Base-by-base conservation (phyloP, 2,797 vertebrate genomes). In the Kryptolebias ocellatus region DNA sequence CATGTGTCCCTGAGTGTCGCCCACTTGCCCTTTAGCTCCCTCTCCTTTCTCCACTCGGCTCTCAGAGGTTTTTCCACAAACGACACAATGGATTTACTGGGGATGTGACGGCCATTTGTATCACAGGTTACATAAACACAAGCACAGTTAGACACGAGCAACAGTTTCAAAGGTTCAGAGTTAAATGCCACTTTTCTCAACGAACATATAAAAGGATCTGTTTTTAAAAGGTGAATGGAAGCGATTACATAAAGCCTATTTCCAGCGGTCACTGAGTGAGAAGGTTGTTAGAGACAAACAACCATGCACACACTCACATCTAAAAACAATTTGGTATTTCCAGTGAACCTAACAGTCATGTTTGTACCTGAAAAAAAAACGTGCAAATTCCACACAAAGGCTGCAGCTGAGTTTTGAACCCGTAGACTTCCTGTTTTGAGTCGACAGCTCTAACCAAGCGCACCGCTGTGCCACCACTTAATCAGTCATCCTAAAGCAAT, bases 111-210 rank as follows among this genome's bases (percentile, higher is more conserved):
- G 47, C 54, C 64, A 61, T 66, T 47, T 67, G 64, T 64, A 34
- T 50, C 28, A 29, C 6, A 1, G 7, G 10, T 82, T 73, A 52
- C 34, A 56, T 42, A 59, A 78, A 63, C 9, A n/a, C 18, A 51
- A 24, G 14, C 54, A 14, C 54, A 42, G 29, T 37, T 52, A 67
- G 55, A 67, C 28, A 45, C 24, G 16, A 1, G 39, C 55, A 31
- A 53, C 29, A 11, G 1, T 37, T 60, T 68, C 6, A 60, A 53
- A 51, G 37, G 42, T 51, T 17, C 53, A 29, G 17, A 17, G 29
- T 42, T 4, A 64, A 70, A 70, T 63, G 53, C 44, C 61, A 20
- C 11, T 2, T 53, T 27, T 31, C n/a, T 18, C 27, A 37, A 51
- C 31, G 62, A 18, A 17, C 39, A 10, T 47, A 59, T 12, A 55